Conservation (phyloP, 2,797 vertebrate genomes). For the Amblyraja radiata region DNA sequence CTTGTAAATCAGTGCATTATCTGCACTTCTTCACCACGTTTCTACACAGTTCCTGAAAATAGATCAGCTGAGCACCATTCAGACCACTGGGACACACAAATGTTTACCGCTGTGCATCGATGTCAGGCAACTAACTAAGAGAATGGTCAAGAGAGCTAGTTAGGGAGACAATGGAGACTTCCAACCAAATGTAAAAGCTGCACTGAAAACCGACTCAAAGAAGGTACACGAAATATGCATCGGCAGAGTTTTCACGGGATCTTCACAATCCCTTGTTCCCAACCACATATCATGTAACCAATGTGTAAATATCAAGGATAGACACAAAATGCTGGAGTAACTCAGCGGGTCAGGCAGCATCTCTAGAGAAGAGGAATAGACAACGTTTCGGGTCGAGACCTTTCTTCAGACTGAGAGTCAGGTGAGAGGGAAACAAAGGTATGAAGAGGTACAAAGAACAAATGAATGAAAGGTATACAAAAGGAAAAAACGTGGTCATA, state of each 20-base stretch:
- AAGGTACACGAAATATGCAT: background rate
- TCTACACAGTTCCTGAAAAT: constrained; percentile 16
- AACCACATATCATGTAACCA: background rate
- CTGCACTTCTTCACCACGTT: background rate
- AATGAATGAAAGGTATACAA: too few species aligned
- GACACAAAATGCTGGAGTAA: too few species aligned
- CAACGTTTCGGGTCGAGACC: too few species aligned
- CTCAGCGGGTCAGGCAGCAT: too few species aligned
- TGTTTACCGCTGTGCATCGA: background rate
- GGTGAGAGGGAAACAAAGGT: too few species aligned
- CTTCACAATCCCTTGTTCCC: background rate
- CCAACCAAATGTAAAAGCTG: background rate
- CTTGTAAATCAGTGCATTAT: constrained; percentile 23
- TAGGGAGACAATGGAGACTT: background rate
- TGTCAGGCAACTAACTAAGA: background rate
- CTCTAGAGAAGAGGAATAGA: too few species aligned
- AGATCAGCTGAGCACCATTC: background rate
- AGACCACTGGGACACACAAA: background rate
- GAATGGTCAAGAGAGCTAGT: background rate
- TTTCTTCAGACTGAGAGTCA: too few species aligned
- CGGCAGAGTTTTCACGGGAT: background rate
- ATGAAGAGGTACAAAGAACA: too few species aligned
- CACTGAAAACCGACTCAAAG: background rate
- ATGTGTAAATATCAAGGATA: background rate
- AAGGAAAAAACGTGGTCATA: too few species aligned